phyloP scores from a whole-genome alignment of 2,113 vertebrate genomes.

The Paramisgurnus dabryanus region DNA sequence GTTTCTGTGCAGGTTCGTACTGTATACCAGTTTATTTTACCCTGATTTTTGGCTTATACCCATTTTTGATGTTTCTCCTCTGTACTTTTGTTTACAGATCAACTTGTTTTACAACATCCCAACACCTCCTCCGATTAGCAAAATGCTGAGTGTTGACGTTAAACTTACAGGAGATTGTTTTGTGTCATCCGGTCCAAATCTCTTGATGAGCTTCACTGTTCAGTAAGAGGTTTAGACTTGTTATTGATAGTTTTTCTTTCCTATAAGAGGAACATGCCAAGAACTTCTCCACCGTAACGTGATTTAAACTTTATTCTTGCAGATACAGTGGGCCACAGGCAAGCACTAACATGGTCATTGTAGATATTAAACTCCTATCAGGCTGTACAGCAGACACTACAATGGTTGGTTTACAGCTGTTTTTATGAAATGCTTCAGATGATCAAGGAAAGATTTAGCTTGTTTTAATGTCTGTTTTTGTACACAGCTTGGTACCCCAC shows the following conservation, averaged over 20 bases:
- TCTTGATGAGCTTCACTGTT: background rate
- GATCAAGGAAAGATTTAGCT: background rate
- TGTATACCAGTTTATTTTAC: too few relatives aligned
- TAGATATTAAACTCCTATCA: constrained; percentile 67
- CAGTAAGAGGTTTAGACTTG: constrained; percentile 10
- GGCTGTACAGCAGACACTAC: constrained; percentile 59
- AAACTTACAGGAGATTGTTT: constrained; percentile 31
- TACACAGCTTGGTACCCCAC: constrained; percentile 57
- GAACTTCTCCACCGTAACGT: constrained; percentile 14
- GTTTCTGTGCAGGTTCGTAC: constrained; percentile 75
- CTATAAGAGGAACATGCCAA: background rate
- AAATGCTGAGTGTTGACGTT: constrained; percentile 44
- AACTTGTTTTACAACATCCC: constrained; percentile 67
- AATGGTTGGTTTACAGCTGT: constrained; percentile 20
- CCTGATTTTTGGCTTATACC: too few relatives aligned
- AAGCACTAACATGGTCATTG: constrained; percentile 68
- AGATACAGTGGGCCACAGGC: constrained; percentile 34
- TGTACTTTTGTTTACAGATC: constrained; percentile 50
- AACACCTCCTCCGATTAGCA: constrained; percentile 30
- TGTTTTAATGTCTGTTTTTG: background rate
- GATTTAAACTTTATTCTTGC: background rate
- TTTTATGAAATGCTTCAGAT: background rate
- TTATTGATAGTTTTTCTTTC: background rate
- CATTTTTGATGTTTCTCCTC: too few relatives aligned
- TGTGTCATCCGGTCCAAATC: constrained; percentile 17